These are phyloP conservation scores for Canis aureus DNA, from an alignment of 2,113 vertebrate genomes.

Conservation along the genomic window DNA sequence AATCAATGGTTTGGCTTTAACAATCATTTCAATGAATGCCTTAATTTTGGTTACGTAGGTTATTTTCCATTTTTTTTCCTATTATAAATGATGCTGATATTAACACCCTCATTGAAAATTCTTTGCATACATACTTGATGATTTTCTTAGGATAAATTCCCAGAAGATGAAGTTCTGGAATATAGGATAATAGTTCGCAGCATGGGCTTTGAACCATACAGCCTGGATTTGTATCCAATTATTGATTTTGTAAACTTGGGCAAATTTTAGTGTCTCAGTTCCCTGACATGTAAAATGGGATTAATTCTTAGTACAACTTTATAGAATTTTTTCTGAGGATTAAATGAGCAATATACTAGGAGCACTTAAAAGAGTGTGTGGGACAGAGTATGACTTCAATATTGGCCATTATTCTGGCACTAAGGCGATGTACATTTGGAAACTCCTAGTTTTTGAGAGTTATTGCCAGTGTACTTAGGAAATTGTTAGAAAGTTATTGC, in stretches of 20 bases:
- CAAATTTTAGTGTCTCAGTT: background rate
- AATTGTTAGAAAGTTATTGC: background rate
- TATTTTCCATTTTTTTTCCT: background rate
- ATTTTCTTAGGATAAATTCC: constrained; percentile 18
- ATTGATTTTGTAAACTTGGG: background rate
- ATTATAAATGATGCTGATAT: background rate
- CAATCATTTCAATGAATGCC: background rate
- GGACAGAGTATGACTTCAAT: background rate
- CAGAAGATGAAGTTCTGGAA: background rate
- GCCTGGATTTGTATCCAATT: background rate
- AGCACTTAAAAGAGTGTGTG: background rate
- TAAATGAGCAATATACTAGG: background rate
- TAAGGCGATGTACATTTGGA: background rate
- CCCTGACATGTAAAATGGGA: background rate
- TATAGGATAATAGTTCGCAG: background rate
- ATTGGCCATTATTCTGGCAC: background rate
- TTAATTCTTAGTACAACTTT: background rate
- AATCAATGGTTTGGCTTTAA: background rate
- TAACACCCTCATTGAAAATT: background rate
- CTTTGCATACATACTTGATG: background rate
- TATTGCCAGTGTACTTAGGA: background rate
- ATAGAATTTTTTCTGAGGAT: background rate
- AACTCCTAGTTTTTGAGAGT: background rate
- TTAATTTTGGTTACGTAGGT: background rate
- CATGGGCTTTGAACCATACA: background rate